These are phyloP conservation scores for Morpho achilles DNA, from an alignment of 2,888 invertebrate species.

Conservation along the genomic window DNA sequence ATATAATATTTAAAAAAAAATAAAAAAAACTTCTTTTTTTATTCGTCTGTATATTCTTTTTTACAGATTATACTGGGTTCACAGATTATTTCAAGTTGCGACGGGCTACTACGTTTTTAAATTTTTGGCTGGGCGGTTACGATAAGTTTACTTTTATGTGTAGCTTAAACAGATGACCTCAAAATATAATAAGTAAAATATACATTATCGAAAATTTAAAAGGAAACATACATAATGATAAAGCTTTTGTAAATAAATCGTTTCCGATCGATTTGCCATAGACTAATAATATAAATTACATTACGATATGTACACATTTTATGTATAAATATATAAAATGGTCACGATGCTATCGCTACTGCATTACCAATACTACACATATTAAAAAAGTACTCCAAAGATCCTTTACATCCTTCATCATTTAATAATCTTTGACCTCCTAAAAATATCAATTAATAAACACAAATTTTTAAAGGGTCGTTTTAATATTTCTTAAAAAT, in stretches of 20 bases:
- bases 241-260: conserved; percentile 1
- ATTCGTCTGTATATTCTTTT: conserved; percentile 5
- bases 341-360: not conserved
- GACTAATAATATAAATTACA: not conserved
- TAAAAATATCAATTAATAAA: too few species aligned
- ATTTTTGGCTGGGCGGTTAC: conserved; percentile 61
- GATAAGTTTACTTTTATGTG: conserved; percentile 37
- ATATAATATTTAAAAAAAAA: too few species aligned
- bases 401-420: too few species aligned
- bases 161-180: not conserved
- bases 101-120: conserved; percentile 78
- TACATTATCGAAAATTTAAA: not conserved
- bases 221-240: conserved; percentile 2
- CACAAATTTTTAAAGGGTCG: too few species aligned
- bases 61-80: conserved; percentile 84
- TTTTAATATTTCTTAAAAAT: too few species aligned
- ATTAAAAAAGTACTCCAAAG: too few species aligned
- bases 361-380: too few species aligned
- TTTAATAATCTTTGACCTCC: too few species aligned
- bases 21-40: too few species aligned
- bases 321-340: not conserved
- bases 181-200: conserved; percentile 3
- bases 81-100: conserved; percentile 80
- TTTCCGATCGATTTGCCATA: conserved; percentile 6
- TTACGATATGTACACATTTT: not conserved